phyloP scores from a whole-genome alignment of 2,113 vertebrate species.

The Mystacornis crossleyi region DNA sequence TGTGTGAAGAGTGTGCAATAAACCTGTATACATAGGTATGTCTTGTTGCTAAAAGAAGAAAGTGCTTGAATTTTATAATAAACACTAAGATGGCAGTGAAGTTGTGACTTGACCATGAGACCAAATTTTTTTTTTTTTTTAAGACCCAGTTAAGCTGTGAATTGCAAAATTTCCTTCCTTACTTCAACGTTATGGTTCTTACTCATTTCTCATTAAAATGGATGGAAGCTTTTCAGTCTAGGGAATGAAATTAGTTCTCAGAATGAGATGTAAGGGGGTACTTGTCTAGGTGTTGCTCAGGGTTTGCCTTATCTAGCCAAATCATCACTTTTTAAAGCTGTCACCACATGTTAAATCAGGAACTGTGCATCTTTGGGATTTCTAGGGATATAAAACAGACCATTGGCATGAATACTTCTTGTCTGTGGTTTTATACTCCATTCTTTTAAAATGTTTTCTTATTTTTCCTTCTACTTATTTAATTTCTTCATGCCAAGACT shows the following conservation, averaged over 20 bases:
- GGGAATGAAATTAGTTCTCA: neutral
- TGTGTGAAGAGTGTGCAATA: neutral
- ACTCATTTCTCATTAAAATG: neutral
- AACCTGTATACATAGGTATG: neutral
- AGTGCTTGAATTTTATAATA: neutral
- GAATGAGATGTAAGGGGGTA: accelerated
- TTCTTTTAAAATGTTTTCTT: neutral
- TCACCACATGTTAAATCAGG: neutral
- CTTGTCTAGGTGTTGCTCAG: neutral
- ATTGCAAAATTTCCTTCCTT: neutral
- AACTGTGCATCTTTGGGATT: neutral
- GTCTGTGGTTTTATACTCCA: neutral
- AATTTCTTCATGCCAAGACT: neutral
- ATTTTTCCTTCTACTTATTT: neutral
- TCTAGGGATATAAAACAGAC: neutral
- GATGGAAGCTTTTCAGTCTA: neutral
- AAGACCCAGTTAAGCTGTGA: neutral
- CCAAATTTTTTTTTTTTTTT: neutral
- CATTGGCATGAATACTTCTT: neutral
- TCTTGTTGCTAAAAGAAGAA: neutral
- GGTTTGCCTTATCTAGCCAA: neutral
- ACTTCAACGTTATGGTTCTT: accelerated
- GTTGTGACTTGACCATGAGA: neutral
- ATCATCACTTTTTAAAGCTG: neutral
- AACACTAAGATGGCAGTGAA: neutral